A percentile compares a stretch with the other conserved stretches of the same genome.
Evolutionary conservation across 2,113 vertebrate genomes (phyloP).

Genomic region (Hemicordylus capensis): DNA sequence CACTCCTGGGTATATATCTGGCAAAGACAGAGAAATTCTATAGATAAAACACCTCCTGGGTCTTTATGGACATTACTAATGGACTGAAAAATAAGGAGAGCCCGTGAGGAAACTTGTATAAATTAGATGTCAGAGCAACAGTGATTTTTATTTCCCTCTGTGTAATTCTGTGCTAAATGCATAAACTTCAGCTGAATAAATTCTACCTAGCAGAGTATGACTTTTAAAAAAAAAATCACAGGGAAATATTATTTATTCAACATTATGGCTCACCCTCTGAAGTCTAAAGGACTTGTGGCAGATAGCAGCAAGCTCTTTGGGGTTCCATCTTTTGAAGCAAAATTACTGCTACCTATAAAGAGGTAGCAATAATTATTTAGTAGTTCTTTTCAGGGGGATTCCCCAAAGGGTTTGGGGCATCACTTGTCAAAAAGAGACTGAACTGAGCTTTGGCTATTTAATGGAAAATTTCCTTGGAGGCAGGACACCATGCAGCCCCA

Average conservation of each 20-base stretch:
- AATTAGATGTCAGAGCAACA: not conserved
- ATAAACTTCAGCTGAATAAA: constrained; percentile 53
- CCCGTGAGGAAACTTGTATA: constrained; percentile 33
- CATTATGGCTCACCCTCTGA: not conserved
- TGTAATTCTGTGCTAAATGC: constrained; percentile 35
- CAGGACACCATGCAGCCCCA: too few species aligned
- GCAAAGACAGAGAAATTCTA: constrained; percentile 44
- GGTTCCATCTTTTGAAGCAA: not conserved
- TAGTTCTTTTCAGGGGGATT: too few species aligned
- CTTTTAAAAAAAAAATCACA: not conserved
- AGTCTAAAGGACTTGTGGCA: not conserved
- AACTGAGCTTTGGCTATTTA: too few species aligned
- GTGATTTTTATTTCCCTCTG: constrained; percentile 27
- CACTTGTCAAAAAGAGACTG: too few species aligned
- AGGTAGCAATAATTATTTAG: too few species aligned
- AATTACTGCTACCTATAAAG: too few species aligned
- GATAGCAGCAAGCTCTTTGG: not conserved
- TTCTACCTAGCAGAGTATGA: constrained; percentile 7
- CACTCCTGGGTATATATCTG: constrained; percentile 32
- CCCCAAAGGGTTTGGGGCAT: too few species aligned
- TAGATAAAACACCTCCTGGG: constrained; percentile 44
- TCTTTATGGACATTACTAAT: constrained; percentile 55
- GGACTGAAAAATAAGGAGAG: constrained; percentile 44
- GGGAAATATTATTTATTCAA: not conserved
- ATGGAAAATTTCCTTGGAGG: too few species aligned